Percentiles rank a stretch among this genome's conserved stretches.
phyloP scores from a whole-genome alignment of 2,888 invertebrate genomes.

The Rhodophaea formosa region DNA sequence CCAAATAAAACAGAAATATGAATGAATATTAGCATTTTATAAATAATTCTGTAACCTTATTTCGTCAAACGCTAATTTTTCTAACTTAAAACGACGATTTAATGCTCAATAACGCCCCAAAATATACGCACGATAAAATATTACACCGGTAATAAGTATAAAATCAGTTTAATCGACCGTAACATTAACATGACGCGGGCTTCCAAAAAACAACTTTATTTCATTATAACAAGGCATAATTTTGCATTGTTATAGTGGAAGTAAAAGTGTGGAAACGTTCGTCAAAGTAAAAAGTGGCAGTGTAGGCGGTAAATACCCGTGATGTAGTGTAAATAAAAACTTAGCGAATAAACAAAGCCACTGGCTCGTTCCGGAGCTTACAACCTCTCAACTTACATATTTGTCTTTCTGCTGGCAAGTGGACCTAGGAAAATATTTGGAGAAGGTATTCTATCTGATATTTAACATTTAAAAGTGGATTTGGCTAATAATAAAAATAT shows the following conservation, averaged over 20 bases:
- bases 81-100: not conserved
- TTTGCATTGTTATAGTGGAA: not conserved
- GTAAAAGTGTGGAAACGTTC: not conserved
- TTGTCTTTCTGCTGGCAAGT: conserved; percentile 1
- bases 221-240: not conserved
- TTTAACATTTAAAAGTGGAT: no score
- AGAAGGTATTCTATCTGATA: not conserved
- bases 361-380: not conserved
- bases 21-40: not conserved
- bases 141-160: conserved; percentile 7
- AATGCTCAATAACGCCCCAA: conserved; percentile 2
- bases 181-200: not conserved
- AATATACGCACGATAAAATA: conserved; percentile 9
- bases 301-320: not conserved
- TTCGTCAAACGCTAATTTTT: not conserved
- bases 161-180: conserved; percentile 12
- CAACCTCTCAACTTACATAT: conserved; percentile 8
- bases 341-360: not conserved
- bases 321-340: conserved; percentile 5
- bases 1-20: no score
- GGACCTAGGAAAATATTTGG: not conserved
- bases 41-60: not conserved
- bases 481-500: no score
- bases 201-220: not conserved
- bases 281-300: not conserved